A percentile compares a stretch with the other conserved stretches of the same genome.
Conservation (phyloP, 2,797 vertebrate genomes). For the Cossypha heuglini region DNA sequence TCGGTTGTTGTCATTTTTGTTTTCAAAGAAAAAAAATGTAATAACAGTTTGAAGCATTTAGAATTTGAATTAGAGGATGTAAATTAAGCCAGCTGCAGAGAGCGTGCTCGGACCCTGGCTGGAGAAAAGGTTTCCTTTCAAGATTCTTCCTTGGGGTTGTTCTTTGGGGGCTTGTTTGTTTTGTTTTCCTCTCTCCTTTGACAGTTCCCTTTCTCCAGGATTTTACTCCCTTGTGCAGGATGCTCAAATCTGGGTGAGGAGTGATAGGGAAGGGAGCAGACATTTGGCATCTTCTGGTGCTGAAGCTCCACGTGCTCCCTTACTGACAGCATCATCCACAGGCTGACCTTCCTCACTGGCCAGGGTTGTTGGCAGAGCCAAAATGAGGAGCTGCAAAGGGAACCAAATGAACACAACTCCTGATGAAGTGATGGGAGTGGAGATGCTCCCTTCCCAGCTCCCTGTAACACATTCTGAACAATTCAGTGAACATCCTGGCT, state of each 20-base stretch:
- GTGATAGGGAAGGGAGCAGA: background rate
- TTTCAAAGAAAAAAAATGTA: conserved; percentile 42
- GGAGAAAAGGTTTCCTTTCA: background rate
- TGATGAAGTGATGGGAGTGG: background rate
- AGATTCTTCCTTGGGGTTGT: background rate
- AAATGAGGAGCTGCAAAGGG: background rate
- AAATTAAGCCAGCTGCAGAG: conserved; percentile 25
- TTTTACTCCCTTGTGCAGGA: background rate
- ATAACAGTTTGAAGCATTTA: conserved; percentile 57
- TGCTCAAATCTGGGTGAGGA: background rate
- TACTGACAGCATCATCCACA: background rate
- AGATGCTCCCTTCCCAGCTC: background rate
- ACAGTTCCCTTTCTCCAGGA: background rate
- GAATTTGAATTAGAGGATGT: conserved; percentile 51
- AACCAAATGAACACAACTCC: background rate
- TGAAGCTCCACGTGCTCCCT: background rate
- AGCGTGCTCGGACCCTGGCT: background rate
- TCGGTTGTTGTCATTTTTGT: conserved; percentile 57
- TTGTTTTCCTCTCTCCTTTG: background rate
- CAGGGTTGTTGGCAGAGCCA: background rate
- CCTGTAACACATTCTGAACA: background rate
- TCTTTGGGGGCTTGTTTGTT: background rate
- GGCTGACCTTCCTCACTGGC: background rate
- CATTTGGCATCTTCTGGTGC: background rate
- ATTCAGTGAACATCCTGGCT: background rate